These are phyloP conservation scores for Drosophila meridionalis DNA, from an alignment of 2,888 invertebrate genomes.

Conservation along the genomic window DNA sequence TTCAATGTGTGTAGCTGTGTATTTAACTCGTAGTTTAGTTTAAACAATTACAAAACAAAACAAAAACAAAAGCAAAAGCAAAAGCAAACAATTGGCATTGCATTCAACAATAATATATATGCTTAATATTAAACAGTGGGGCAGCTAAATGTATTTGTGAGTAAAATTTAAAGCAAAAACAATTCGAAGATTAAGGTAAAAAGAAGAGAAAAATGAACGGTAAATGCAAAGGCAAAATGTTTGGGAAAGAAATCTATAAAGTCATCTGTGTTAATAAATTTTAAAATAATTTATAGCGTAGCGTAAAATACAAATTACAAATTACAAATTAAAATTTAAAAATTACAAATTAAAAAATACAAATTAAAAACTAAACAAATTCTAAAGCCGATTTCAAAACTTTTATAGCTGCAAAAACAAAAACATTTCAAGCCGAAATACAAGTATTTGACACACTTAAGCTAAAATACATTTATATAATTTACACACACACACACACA, in stretches of 20 bases:
- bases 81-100: slow-evolving; percentile 48
- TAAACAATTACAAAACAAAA: slow-evolving; percentile 44
- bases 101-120: slow-evolving; percentile 37
- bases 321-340: slow-evolving; percentile 34
- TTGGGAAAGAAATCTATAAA: slow-evolving; percentile 80
- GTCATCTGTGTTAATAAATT: slow-evolving; percentile 85
- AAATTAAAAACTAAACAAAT: slow-evolving; percentile 31
- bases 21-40: slow-evolving; percentile 73
- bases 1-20: slow-evolving; percentile 80
- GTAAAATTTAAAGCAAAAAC: slow-evolving; percentile 41
- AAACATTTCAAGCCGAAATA: slow-evolving; percentile 28
- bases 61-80: slow-evolving; percentile 21
- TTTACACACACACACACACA: slow-evolving; percentile 31
- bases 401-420: slow-evolving; percentile 37
- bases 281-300: slow-evolving; percentile 81
- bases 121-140: slow-evolving; percentile 31
- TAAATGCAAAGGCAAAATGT: slow-evolving; percentile 44
- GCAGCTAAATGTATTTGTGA: slow-evolving; percentile 59
- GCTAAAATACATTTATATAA: slow-evolving; percentile 42
- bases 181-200: slow-evolving; percentile 4
- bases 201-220: slow-evolving; percentile 5
- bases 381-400: slow-evolving; percentile 25
- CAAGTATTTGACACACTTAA: slow-evolving; percentile 52
- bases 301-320: slow-evolving; percentile 57
- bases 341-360: slow-evolving; percentile 32